A percentile compares a stretch with the other conserved stretches of the same genome.
Conservation (phyloP, 2,888 invertebrate genomes). For the Hyppa rectilinea region DNA sequence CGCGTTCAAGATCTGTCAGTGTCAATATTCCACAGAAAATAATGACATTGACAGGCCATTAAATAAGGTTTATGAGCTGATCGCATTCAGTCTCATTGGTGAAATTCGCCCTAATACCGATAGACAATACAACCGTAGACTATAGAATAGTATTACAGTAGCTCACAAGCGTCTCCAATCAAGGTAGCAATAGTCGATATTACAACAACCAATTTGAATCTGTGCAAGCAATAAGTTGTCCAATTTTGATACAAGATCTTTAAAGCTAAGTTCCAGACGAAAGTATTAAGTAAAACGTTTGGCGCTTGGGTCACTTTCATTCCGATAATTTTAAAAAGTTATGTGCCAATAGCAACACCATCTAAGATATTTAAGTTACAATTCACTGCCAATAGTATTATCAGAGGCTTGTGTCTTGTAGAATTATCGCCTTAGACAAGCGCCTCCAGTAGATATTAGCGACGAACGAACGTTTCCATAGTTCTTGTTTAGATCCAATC, state of each 20-base stretch:
- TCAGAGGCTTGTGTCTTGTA: conserved; percentile 57
- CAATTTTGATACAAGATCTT: conserved; percentile 16
- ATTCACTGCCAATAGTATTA: conserved; percentile 63
- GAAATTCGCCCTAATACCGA: conserved; percentile 34
- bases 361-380: conserved; percentile 56
- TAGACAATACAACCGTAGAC: conserved; percentile 64
- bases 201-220: conserved; percentile 34
- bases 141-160: conserved; percentile 51
- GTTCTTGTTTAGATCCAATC: conserved; percentile 36
- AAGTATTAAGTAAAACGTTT: conserved; percentile 23
- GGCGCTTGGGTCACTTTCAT: conserved; percentile 18
- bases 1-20: no score
- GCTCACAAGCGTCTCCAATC: conserved; percentile 24
- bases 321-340: conserved; percentile 37
- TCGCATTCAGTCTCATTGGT: no score
- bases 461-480: conserved; percentile 13
- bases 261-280: conserved; percentile 15
- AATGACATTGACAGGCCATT: no score
- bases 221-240: conserved; percentile 12
- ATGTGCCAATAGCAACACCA: conserved; percentile 54
- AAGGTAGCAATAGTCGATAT: conserved; percentile 42
- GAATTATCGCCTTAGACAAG: conserved; percentile 50
- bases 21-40: no score
- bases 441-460: conserved; percentile 53
- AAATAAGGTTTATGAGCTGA: no score